Evolutionary conservation across 2,797 vertebrate species (phyloP), one percentile per base, ranked within the genome.

Genomic region (Lithobates pipiens): DNA sequence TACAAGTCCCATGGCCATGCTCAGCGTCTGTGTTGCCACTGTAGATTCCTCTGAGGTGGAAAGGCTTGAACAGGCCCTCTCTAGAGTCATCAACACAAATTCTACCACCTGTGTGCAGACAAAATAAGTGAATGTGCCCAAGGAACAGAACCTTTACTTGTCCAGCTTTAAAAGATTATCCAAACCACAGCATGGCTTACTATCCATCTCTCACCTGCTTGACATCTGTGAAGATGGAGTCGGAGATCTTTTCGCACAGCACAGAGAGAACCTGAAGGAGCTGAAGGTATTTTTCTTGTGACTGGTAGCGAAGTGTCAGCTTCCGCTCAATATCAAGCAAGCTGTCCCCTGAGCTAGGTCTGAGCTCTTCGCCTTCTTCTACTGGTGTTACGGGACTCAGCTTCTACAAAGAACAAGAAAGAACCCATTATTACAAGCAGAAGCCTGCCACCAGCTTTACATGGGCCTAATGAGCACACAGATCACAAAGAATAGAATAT

Each of bases 1-100:
- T 90, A 98, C 94, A 1, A 99, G 94, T 34, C 96, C 97, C 94
- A 99, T 96, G 54, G 94, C 96, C 97, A 98, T 95, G 90, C 96
- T 96, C 32, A 99, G 93, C 0, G 96, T 97, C 93, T 99, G 96
- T 0, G 93, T 93, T 84, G 97, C 97, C 5, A 96, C 92, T 0
- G 92, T 89, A 0, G 91, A 93, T 10, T 91, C 91, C 0, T 83
- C 67, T 11, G 90, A 91, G n/a, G 5, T 85, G 0, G 90, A 89
- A 2, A 96, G 90, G 83, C 92, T 92, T 29, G 90, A 86, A 77
- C 95, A 97, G 34, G 96, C 96, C 42, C 97, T 94, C 88, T 96
- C 95, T 80, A 99, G 90, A 67, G 96, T 94, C 27, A 94, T 90
- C 1, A 90, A 93, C 76, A 98, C 94, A 21, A 99, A 98, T 88